Evolutionary conservation across 2,888 invertebrate species (phyloP).

Genomic region (Andrena minutula): DNA sequence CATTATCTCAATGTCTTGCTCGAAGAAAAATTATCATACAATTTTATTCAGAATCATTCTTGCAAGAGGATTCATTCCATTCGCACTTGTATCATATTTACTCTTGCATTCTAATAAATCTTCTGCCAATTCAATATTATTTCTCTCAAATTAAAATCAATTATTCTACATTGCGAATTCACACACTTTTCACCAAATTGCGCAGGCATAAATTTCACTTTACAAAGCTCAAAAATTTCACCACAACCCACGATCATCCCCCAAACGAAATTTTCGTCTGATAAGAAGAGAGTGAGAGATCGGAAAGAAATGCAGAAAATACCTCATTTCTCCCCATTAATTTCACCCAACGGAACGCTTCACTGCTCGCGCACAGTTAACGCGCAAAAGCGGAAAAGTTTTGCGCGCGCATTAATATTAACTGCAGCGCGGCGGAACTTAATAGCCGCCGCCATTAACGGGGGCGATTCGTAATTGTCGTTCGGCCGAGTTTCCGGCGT

Average conservation of each 20-base stretch:
- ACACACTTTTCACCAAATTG: too few species aligned
- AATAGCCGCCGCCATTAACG: slow-evolving; percentile 67
- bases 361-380: slow-evolving; percentile 1
- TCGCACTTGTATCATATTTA: too few species aligned
- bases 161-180: too few species aligned
- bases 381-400: slow-evolving; percentile 30
- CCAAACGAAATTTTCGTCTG: neutral
- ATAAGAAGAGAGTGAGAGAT: neutral
- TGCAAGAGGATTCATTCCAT: too few species aligned
- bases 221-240: too few species aligned
- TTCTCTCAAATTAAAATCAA: too few species aligned
- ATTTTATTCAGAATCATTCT: too few species aligned
- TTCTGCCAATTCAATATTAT: too few species aligned
- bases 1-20: too few species aligned
- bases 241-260: neutral
- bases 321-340: slow-evolving; percentile 26
- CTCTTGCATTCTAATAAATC: too few species aligned
- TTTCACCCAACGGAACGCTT: slow-evolving; percentile 16
- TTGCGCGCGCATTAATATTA: slow-evolving; percentile 50
- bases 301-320: slow-evolving; percentile 9
- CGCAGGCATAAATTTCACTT: too few species aligned
- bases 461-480: slow-evolving; percentile 77
- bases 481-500: slow-evolving; percentile 76
- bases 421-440: slow-evolving; percentile 22
- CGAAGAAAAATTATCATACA: too few species aligned